A percentile compares a stretch with the other conserved stretches of the same genome.
Evolutionary conservation across 2,113 vertebrate species (phyloP).

Genomic region (Chaetorhynchus papuensis): DNA sequence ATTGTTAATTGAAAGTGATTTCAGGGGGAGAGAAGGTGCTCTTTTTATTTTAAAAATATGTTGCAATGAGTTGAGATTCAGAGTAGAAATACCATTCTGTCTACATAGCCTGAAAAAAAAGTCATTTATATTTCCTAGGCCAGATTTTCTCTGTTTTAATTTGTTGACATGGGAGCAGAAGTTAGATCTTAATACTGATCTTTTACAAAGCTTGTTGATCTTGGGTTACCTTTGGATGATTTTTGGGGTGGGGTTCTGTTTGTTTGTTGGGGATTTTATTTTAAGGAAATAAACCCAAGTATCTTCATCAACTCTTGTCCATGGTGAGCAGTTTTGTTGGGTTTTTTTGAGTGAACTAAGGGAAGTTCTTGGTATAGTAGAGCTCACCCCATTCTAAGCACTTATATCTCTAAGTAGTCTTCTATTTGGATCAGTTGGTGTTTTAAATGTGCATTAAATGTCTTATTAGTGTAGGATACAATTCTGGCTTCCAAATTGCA

Average conservation of each 20-base stretch:
- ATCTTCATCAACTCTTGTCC: neutral
- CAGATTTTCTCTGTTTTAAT: neutral
- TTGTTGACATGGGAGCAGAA: neutral
- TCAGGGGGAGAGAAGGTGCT: neutral
- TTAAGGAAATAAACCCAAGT: neutral
- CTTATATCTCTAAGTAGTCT: neutral
- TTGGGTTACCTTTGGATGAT: neutral
- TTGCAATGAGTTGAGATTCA: neutral
- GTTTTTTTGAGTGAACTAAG: neutral
- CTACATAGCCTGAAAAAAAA: neutral
- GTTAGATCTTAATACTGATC: neutral
- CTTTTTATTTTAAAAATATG: neutral
- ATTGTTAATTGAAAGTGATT: neutral
- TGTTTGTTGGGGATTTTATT: neutral
- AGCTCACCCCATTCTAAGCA: neutral
- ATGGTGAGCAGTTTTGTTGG: fast-evolving
- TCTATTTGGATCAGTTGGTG: neutral
- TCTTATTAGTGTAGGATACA: neutral
- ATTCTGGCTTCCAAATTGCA: neutral
- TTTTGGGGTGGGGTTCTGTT: neutral
- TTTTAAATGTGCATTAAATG: neutral
- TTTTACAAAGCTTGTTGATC: neutral
- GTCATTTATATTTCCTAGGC: neutral
- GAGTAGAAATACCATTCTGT: neutral
- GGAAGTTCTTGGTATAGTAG: neutral